Conservation (phyloP, 2,797 vertebrate genomes). For the Gymnocypris eckloni region DNA sequence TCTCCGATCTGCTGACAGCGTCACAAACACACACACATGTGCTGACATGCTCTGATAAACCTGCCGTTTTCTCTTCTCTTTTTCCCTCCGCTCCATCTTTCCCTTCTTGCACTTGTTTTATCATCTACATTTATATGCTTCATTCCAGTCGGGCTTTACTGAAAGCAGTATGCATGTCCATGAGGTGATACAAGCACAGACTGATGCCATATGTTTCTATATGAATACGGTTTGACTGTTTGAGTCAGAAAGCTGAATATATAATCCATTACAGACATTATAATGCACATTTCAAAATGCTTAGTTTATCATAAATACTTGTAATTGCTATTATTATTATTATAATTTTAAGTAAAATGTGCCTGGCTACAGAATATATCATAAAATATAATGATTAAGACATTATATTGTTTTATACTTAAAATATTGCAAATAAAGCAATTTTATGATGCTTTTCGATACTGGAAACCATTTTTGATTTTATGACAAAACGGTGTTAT, state of each 20-base stretch:
- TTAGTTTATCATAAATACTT: too few relatives aligned
- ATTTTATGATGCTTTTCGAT: background rate
- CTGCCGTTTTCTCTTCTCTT: background rate
- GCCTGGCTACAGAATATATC: background rate
- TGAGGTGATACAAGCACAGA: background rate
- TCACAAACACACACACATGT: conserved; percentile 70
- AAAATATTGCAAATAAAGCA: background rate
- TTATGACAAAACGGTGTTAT: background rate
- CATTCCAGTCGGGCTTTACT: background rate
- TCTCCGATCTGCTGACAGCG: conserved; percentile 86
- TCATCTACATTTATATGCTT: background rate
- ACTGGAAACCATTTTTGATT: background rate
- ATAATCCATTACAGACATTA: background rate
- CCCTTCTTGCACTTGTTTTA: conserved; percentile 6
- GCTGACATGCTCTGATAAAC: conserved; percentile 40
- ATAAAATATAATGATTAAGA: background rate
- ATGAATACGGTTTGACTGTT: background rate
- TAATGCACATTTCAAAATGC: background rate
- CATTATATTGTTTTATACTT: background rate
- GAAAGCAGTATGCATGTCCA: background rate
- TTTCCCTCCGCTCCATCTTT: background rate
- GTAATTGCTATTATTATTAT: too few relatives aligned
- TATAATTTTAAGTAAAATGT: background rate
- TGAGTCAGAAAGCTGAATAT: background rate
- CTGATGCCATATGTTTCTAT: background rate